Conservation (phyloP, 2,113 vertebrate genomes). For the Channa argus region DNA sequence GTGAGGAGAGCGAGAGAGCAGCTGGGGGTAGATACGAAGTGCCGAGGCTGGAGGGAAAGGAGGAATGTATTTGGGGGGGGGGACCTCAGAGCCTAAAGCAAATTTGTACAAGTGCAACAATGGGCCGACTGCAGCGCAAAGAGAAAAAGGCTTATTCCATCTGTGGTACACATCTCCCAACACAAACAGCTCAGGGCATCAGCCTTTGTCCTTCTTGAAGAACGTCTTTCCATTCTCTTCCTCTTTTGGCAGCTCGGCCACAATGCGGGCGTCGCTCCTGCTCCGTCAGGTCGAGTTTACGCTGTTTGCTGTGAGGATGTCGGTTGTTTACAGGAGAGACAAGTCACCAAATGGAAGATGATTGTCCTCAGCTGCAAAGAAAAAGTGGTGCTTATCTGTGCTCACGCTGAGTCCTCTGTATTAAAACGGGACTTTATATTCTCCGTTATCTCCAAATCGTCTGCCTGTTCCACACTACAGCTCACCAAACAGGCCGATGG, state of each 20-base stretch:
- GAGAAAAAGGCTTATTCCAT: conserved; percentile 72
- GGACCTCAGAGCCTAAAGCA: conserved; percentile 71
- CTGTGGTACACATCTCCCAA: conserved; percentile 66
- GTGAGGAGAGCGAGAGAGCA: neutral
- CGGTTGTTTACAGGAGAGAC: conserved; percentile 71
- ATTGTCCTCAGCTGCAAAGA: conserved; percentile 51
- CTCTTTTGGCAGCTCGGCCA: conserved; percentile 57
- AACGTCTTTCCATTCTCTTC: conserved; percentile 72
- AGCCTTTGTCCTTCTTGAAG: conserved; percentile 68
- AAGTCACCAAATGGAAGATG: conserved; percentile 68
- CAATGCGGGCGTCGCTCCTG: conserved; percentile 77
- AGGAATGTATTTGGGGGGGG: conserved; percentile 68
- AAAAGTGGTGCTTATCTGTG: conserved; percentile 49
- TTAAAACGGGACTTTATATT: neutral
- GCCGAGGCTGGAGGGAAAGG: conserved; percentile 22
- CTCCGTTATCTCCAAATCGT: conserved; percentile 21
- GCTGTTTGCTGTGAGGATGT: conserved; percentile 80
- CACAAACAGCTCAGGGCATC: conserved; percentile 81
- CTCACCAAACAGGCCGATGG: neutral
- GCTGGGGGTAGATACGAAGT: neutral
- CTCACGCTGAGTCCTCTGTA: conserved; percentile 22
- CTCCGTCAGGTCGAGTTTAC: conserved; percentile 71
- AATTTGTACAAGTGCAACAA: conserved; percentile 82
- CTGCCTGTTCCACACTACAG: conserved; percentile 3
- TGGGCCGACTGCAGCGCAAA: conserved; percentile 61